Percentiles rank a stretch among this genome's conserved stretches.
Conservation (phyloP, 2,797 vertebrate genomes). For the Synanceia verrucosa region DNA sequence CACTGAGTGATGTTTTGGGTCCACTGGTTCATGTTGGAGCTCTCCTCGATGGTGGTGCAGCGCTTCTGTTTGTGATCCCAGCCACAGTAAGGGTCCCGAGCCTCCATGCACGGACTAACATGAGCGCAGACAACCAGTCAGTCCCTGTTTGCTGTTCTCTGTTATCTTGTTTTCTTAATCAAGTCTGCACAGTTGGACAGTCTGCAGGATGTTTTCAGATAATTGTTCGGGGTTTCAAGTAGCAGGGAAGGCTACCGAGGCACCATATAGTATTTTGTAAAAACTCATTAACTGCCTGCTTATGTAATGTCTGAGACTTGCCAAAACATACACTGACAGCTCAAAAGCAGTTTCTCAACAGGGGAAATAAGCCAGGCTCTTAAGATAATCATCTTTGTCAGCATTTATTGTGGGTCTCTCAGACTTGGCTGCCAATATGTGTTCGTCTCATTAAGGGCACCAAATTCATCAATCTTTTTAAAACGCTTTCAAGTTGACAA, state of each 20-base stretch:
- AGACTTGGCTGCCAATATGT: constrained; percentile 8
- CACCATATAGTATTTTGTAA: too few species aligned
- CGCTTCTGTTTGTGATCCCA: constrained; percentile 91
- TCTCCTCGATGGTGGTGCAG: constrained; percentile 92
- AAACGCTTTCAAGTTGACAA: constrained; percentile 15
- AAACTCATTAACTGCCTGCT: too few species aligned
- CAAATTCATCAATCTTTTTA: constrained; percentile 16
- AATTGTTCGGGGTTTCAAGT: too few species aligned
- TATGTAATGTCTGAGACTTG: constrained; percentile 15
- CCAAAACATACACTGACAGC: constrained; percentile 10
- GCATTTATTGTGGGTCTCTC: constrained; percentile 22
- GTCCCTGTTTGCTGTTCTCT: too few species aligned
- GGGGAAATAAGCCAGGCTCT: constrained; percentile 34
- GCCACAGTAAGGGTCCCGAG: constrained; percentile 96
- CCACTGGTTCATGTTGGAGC: constrained; percentile 94
- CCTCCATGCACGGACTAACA: constrained; percentile 88
- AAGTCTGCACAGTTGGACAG: background rate
- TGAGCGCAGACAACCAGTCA: background rate
- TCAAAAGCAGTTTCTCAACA: constrained; percentile 22
- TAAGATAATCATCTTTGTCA: constrained; percentile 54
- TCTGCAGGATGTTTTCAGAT: background rate
- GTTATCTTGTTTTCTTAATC: background rate
- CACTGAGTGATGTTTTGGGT: constrained; percentile 91
- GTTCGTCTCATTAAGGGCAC: constrained; percentile 15
- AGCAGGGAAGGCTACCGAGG: too few species aligned